Evolutionary conservation across 2,113 vertebrate genomes (phyloP).

Genomic region (Cyprinodon variegatus): DNA sequence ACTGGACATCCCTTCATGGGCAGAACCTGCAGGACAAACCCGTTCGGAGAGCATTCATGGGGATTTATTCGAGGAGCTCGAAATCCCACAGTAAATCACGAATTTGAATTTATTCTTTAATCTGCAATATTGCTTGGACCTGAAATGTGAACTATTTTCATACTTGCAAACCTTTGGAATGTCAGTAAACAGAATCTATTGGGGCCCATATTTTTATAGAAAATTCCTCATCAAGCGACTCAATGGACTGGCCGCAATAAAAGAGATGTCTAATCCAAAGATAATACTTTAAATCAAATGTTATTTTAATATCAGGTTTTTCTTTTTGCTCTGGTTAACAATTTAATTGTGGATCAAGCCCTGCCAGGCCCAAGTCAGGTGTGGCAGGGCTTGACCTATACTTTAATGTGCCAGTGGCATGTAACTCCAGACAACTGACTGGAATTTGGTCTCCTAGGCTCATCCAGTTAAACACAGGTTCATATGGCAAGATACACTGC

Average conservation of each 20-base stretch:
- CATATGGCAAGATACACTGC: too few relatives aligned
- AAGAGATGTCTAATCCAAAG: too few relatives aligned
- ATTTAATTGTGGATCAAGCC: too few relatives aligned
- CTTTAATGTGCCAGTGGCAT: too few relatives aligned
- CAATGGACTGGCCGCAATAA: background rate
- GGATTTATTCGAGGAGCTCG: constrained; percentile 88
- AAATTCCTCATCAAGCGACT: background rate
- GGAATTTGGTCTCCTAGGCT: too few relatives aligned
- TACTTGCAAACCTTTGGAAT: background rate
- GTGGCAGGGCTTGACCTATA: too few relatives aligned
- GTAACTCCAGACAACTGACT: too few relatives aligned
- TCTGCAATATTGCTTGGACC: background rate
- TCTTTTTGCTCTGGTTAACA: too few relatives aligned
- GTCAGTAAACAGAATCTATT: background rate
- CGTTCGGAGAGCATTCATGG: constrained; percentile 84
- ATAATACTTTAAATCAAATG: too few relatives aligned
- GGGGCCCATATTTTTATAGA: background rate
- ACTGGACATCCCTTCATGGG: constrained; percentile 86
- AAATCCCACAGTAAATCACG: constrained; percentile 75
- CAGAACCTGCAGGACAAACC: constrained; percentile 81
- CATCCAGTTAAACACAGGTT: too few relatives aligned
- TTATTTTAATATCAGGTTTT: too few relatives aligned
- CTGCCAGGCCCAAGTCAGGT: too few relatives aligned
- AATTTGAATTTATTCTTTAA: constrained; percentile 12
- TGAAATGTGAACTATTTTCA: background rate